Evolutionary conservation across 2,113 vertebrate species (phyloP).

Genomic region (Hystrix brachyura): DNA sequence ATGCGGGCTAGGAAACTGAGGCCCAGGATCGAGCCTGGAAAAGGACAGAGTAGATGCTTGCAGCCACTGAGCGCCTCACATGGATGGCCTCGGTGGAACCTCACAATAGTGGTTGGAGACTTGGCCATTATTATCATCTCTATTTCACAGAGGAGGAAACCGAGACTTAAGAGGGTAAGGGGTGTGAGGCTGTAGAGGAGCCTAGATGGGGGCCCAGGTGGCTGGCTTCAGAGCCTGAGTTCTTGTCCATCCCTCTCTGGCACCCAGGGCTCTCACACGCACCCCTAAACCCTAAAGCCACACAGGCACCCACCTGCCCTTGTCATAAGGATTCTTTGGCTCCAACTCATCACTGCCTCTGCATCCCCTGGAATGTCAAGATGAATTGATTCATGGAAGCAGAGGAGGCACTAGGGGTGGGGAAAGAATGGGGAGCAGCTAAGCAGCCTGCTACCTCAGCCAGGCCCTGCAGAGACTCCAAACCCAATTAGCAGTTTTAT

Average conservation of each 20-base stretch:
- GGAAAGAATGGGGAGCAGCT: neutral
- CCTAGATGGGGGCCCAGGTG: neutral
- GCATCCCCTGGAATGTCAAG: neutral
- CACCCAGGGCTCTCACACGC: rapidly evolving
- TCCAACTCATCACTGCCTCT: neutral
- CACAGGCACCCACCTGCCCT: rapidly evolving
- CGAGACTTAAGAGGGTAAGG: neutral
- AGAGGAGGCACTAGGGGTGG: neutral
- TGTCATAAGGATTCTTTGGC: neutral
- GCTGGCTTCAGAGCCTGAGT: neutral
- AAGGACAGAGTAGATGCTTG: rapidly evolving
- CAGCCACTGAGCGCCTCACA: rapidly evolving
- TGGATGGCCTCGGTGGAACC: neutral
- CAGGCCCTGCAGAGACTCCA: constrained; percentile 61
- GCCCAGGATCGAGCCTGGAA: neutral
- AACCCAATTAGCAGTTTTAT: constrained; percentile 82
- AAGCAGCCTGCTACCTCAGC: constrained; percentile 39
- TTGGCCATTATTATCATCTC: rapidly evolving
- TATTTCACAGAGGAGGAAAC: neutral
- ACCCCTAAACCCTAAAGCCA: neutral
- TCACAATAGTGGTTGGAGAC: neutral
- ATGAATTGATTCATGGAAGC: constrained; percentile 34
- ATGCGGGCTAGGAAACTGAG: neutral
- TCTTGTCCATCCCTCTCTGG: neutral
- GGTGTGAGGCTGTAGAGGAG: too few relatives aligned